Base-by-base conservation (phyloP, 1,140 invertebrate genomes). In the Drosophila rufa region DNA sequence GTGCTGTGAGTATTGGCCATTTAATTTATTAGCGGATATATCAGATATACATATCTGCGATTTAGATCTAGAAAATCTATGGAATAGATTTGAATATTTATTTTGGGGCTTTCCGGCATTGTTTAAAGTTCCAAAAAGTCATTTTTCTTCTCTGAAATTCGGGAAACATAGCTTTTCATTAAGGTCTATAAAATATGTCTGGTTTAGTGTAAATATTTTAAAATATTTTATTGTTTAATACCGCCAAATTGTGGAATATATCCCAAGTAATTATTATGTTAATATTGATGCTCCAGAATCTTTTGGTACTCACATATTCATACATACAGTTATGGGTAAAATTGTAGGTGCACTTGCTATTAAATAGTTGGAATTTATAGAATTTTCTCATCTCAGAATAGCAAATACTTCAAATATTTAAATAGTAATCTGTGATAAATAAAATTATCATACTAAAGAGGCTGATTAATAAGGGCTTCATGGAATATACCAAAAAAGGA, bases 1-100 rank as follows among this genome's bases (percentile, higher is more conserved):
- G 74, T 74, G 76, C 62, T 87, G 83, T 87, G 51, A 87, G 84
- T 89, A 79, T 15, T 6, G 6, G 7, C 3, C 11, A 14, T 7
- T 9, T 0, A 38, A 22, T 15, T 38, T 22, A 9, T 55, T 4
- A 14, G 3, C 5, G 17, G 11, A 36, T 36, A 36, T 0, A 36
- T 15, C 3, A 22, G 19, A 22, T 22, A 22, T 22, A 22, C 19
- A 22, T 22, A 22, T 22, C 19, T 22, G 2, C 19, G 19, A 53
- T 53, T 40, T 11, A 4, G 0, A 19, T 33, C 30, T 30, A 7
- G 30, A 7, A 27, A 27, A 27, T 27, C 25, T 6, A 27, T 27
- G 27, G 38, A 14, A 15, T 14, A 4, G 12, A 15, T 14, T 40
- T 38, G 36, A 12, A 38, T 4, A 38, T 38, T 14, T 4, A 4